A percentile compares a stretch with the other conserved stretches of the same genome.
Evolutionary conservation across 2,888 invertebrate genomes (phyloP).

Genomic region (Crossocerus cetratus): DNA sequence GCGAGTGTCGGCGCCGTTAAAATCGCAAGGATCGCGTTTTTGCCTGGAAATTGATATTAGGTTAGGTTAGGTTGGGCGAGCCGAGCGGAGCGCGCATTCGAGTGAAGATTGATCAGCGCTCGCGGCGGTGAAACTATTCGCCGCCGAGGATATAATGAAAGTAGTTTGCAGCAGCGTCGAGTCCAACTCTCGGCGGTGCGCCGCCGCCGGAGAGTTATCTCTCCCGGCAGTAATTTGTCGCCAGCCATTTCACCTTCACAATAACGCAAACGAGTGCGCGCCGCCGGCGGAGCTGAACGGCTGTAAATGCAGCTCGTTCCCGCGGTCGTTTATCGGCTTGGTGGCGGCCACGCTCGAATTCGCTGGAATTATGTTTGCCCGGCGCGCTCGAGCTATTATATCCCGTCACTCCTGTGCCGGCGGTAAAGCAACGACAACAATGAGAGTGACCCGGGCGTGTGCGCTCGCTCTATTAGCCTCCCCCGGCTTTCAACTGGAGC

Average conservation of each 20-base stretch:
- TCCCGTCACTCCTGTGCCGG: not conserved
- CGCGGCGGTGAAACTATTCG: too few relatives aligned
- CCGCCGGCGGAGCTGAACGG: not conserved
- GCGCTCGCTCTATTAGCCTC: too few relatives aligned
- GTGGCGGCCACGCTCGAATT: slow-evolving; percentile 13
- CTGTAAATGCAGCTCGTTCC: not conserved
- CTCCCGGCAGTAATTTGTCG: slow-evolving; percentile 8
- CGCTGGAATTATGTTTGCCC: slow-evolving; percentile 13
- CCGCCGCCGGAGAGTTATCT: not conserved
- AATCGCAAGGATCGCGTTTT: too few relatives aligned
- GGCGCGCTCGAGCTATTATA: not conserved
- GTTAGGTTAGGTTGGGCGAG: too few relatives aligned
- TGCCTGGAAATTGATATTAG: too few relatives aligned
- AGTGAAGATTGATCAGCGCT: too few relatives aligned
- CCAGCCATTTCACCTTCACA: slow-evolving; percentile 6
- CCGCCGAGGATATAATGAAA: too few relatives aligned
- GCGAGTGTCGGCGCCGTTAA: too few relatives aligned
- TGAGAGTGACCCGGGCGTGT: too few relatives aligned
- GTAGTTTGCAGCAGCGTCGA: not conserved
- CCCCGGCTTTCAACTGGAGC: too few relatives aligned
- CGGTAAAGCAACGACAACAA: not conserved
- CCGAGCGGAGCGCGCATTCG: too few relatives aligned
- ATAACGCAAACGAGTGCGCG: slow-evolving; percentile 9
- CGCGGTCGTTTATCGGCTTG: slow-evolving; percentile 7
- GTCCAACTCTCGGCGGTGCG: not conserved